Evolutionary conservation across 2,797 vertebrate genomes (phyloP), one percentile per base, ranked within the genome.

Genomic region (Sphenopsis melanotis): DNA sequence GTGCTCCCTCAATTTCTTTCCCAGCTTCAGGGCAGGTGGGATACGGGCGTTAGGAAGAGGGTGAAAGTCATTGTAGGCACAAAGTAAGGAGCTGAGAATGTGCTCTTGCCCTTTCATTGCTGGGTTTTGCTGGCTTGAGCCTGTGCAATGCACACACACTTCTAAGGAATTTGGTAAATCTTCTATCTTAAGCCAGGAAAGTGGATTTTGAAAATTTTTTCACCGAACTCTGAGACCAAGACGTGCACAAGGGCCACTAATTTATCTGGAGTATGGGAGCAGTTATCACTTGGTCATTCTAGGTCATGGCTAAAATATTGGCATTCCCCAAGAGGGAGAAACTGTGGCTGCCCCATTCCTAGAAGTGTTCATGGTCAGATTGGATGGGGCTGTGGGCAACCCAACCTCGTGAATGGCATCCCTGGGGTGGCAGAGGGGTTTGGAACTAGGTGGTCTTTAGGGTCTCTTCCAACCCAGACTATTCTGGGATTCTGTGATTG

Each of bases 201-300:
- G 37, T 13, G 22, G 22, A 22, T 30, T 87, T 68, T 78, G 42
- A 72, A 80, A 55, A 27, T 21, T 23, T 10, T 68, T 70, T 57
- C 6, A 2, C 13, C 46, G 52, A 15, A 64, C 15, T 74, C 44
- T 72, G 50, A 52, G 44, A 37, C 32, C 36, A 80, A 53, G 18
- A 12, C 0, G 2, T 16, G 6, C 1, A 1, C n/a, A 60, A 50
- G 10, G 37, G 22, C 13, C 2, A 0, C 27, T 47, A 11, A 6
- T 3, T 22, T 14, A 36, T 27, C 65, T 72, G 19, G 16, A 82
- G 23, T 29, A 10, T 39, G 19, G 29, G 34, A 17, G 24, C n/a
- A 68, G 19, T 34, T 87, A 42, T 19, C 53, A 49, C 22, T 24
- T 68, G 15, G 14, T 63, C 46, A 59, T 6, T 55, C 27, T 32